Evolutionary conservation across 2,113 vertebrate genomes (phyloP), one percentile per base, ranked within the genome.

Genomic region (Mirza zaza): DNA sequence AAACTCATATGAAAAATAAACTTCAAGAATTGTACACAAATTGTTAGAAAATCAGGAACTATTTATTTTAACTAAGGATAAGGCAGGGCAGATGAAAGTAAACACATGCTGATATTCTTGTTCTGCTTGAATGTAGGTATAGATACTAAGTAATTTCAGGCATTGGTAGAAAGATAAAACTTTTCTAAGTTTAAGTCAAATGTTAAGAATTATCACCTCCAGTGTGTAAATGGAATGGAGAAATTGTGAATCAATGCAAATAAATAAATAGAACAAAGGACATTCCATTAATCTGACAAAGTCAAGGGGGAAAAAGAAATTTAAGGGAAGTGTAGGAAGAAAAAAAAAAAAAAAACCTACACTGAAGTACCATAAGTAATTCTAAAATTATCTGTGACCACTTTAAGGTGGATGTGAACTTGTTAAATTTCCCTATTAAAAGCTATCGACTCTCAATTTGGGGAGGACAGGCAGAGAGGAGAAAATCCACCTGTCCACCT

Each of bases 61-160:
- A 73, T 50, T 79, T 86, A 82, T 91, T 88, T 84, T 25, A 59
- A 48, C 14, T 79, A 71, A 70, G 12, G 18, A 67, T 73, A 92
- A 55, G 61, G 5, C 14, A 89, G 15, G 29, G 1, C 21, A 83
- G 48, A 25, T 86, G 1, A 61, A 84, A 82, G 20, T n/a, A 39
- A 96, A 77, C 59, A 13, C 36, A 77, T 39, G 20, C 7, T 65
- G 21, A 85, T 9, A 34, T 77, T 87, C 34, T 95, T 76, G 1
- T 39, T 90, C 87, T 91, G 8, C 84, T 94, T 94, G 39, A 27
- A 86, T 48, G 34, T 50, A 17, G 8, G 32, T 80, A 87, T 42
- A 80, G 1, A 63, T 75, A 77, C 21, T 67, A 87, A 92, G 4
- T 75, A 94, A 96, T 95, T 95, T 5, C 63, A 94, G 21, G 73